Evolutionary conservation across 2,888 invertebrate genomes (phyloP), one percentile per base, ranked within the genome.

Genomic region (Dinocampus coccinellae): DNA sequence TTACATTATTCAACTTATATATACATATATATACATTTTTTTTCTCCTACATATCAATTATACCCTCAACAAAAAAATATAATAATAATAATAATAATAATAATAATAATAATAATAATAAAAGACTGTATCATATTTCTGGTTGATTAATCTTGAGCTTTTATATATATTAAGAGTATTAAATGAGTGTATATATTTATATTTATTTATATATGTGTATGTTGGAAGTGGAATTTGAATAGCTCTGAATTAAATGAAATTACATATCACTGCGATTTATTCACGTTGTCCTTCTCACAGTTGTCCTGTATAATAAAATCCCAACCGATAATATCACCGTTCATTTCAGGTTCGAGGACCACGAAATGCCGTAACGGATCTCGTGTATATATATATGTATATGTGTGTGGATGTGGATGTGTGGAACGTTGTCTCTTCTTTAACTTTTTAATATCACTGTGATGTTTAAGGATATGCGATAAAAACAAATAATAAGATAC

Each of bases 1-100:
- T 42, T 62, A 42, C 62, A 62, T 62, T 36, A 62, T 42, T 36
- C n/a, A 62, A 36, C 20, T 57, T 47, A 47, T 57, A 24, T 24
- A n/a, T n/a, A n/a, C n/a, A n/a, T n/a, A n/a, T n/a, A n/a, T n/a
- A n/a, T n/a, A n/a, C n/a, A n/a, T n/a, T n/a, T n/a, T 57, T 57
- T 29, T 61, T 42, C 24, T 26, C 24, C 22, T 42, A 42, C 39
- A 36, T 42, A 62, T 42, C 16, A 42, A 42, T 60, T 60, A 34
- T 60, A 34, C 29, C 13, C n/a, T 16, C 26, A n/a, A 42, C 13
- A 20, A 20, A 13, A 22, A 34, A 7, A 20, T 20, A 24, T 20
- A 57, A 57, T 57, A 60, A 60, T n/a, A n/a, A n/a, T n/a, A n/a
- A n/a, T n/a, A n/a, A n/a, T n/a, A n/a, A n/a, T n/a, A 24, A 61